These are phyloP conservation scores for Ahaetulla prasina DNA, from an alignment of 2,113 vertebrate species.

Conservation along the genomic window DNA sequence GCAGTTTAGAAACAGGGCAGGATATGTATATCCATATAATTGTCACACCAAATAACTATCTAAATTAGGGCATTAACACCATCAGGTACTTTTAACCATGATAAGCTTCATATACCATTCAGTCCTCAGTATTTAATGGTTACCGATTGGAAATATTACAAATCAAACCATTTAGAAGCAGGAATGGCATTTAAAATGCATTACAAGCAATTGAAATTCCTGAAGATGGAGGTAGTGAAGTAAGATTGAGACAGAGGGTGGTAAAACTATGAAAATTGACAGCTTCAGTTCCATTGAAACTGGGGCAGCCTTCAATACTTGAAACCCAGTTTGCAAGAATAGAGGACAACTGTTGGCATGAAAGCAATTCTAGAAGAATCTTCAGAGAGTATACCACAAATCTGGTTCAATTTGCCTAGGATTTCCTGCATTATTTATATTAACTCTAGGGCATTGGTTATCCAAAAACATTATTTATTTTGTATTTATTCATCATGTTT, in stretches of 20 bases:
- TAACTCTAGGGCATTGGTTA: background rate
- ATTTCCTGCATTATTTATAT: background rate
- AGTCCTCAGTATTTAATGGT: background rate
- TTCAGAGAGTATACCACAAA: background rate
- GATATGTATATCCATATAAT: background rate
- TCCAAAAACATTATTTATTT: background rate
- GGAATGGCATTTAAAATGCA: background rate
- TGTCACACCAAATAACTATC: background rate
- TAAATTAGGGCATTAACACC: background rate
- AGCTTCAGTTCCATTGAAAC: background rate
- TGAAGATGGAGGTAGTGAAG: background rate
- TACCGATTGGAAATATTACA: background rate
- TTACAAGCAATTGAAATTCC: background rate
- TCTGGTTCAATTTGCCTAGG: background rate
- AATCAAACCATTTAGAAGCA: background rate
- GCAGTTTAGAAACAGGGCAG: background rate
- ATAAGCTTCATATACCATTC: background rate
- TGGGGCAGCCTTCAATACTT: background rate
- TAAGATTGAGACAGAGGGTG: background rate
- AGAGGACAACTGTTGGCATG: background rate
- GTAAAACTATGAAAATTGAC: background rate
- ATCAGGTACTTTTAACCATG: background rate
- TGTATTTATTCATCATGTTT: background rate
- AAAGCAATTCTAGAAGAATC: background rate
- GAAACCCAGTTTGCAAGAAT: background rate